Evolutionary conservation across 1,140 invertebrate species (phyloP).

Genomic region (Saccostrea glomerata): DNA sequence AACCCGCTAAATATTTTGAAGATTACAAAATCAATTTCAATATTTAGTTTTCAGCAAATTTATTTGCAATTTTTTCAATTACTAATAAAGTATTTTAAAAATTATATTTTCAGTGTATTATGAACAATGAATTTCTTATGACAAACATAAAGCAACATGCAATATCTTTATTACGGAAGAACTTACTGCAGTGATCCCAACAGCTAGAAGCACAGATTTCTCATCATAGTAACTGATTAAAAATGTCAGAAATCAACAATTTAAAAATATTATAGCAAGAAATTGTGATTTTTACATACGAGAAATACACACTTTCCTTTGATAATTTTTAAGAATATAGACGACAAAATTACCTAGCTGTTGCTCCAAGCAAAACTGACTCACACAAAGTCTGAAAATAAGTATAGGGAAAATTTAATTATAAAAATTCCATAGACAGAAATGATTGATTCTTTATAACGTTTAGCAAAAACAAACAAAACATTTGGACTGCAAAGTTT

Average conservation of each 20-base stretch:
- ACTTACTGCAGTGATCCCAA: constrained; percentile 82
- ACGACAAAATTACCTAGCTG: constrained; percentile 77
- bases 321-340: neutral
- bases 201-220: constrained; percentile 81
- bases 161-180: neutral
- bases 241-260: neutral
- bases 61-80: too few species aligned
- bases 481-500: too few species aligned
- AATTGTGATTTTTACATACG: too few species aligned
- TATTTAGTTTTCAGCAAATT: too few species aligned
- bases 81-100: too few species aligned
- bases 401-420: constrained; percentile 26
- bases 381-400: constrained; percentile 80
- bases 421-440: neutral
- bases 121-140: too few species aligned
- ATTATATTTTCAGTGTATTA: too few species aligned
- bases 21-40: too few species aligned
- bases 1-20: too few species aligned
- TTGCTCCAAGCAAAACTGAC: constrained; percentile 87
- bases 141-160: too few species aligned
- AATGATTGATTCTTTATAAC: neutral
- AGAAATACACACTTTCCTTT: neutral
- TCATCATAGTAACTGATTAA: constrained; percentile 78
- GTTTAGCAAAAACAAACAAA: too few species aligned
- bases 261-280: neutral